Base-by-base conservation (phyloP, 92 coral and sea anemone genomes). In the Isaurus tuberculatus region DNA sequence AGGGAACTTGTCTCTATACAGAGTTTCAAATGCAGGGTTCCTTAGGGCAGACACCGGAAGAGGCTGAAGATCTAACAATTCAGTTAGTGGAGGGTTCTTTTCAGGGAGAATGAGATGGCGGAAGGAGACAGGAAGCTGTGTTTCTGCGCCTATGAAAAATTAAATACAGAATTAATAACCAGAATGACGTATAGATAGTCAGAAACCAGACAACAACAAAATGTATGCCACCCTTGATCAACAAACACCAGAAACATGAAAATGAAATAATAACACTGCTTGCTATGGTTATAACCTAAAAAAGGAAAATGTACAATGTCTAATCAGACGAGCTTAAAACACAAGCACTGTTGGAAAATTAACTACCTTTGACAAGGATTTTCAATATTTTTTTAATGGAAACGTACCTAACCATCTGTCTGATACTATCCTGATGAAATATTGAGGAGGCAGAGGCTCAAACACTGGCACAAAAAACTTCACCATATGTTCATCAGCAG, bases 21-120 rank as follows among this genome's bases (percentile, higher is more conserved):
- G 65, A 33, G 93, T 91, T 63, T 96, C 99, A 87, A 96, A 96
- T 28, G 97, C 97, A 29, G 94, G 95, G 49, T 96, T 94, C 55
- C 99, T 92, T n/a, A 96, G 88, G 26, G 99, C 99, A 60, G 99
- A 94, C 28, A 96, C 99, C 6, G 99, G 99, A 7, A 96, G 85
- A 32, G 99, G 99, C 57, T 96, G 99, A 15, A 96, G 91, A 74
- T 94, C 99, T 16, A 94, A 89, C 5, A 96, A 88, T 58, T 96
- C 98, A 8, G 99, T 96, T 49, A 95, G 94, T 37, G 99, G 99
- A 0, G 95, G 99, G 80, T 96, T 96, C 88, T 96, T 96, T 79
- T 96, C 99, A 11, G 99, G 99, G 74, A 96, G 85, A 77, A 96
- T 96, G 61, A 96, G 95, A 86, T 96, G 99, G 48, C 99, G 98